Conservation (phyloP, 2,888 invertebrate genomes). For the Pollenia griseotomentosa region DNA sequence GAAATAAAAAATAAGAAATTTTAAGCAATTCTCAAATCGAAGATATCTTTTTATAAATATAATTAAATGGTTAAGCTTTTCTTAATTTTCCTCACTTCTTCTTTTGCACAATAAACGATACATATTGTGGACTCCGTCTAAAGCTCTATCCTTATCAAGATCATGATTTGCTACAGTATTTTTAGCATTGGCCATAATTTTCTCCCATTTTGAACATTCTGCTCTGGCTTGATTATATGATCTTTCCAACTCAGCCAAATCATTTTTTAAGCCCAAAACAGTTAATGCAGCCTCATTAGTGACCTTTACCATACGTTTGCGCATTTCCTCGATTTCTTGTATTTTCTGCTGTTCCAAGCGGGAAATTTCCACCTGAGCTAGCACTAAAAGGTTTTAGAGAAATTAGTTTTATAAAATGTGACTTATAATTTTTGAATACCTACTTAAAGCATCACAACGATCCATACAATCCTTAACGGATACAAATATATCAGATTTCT, state of each 20-base stretch:
- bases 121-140: slow-evolving; percentile 81
- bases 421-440: slow-evolving; percentile 47
- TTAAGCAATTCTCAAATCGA: no score
- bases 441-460: slow-evolving; percentile 83
- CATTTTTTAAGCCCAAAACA: slow-evolving; percentile 82
- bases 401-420: background rate
- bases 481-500: slow-evolving; percentile 79
- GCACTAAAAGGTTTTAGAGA: slow-evolving; percentile 77
- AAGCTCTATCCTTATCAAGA: slow-evolving; percentile 79
- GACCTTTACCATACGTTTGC: slow-evolving; percentile 81
- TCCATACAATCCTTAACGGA: slow-evolving; percentile 83
- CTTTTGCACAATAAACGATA: slow-evolving; percentile 80
- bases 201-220: slow-evolving; percentile 82
- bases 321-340: slow-evolving; percentile 82
- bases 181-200: slow-evolving; percentile 80
- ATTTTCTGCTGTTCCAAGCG: slow-evolving; percentile 79
- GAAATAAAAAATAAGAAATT: background rate
- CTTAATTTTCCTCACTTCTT: slow-evolving; percentile 74
- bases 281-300: slow-evolving; percentile 82
- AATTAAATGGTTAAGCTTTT: no score
- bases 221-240: slow-evolving; percentile 79
- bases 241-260: slow-evolving; percentile 81
- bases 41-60: no score
- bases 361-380: slow-evolving; percentile 82
- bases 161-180: slow-evolving; percentile 78